These are phyloP conservation scores for Lymantria monacha DNA, from an alignment of 2,888 invertebrate species.

Conservation along the genomic window DNA sequence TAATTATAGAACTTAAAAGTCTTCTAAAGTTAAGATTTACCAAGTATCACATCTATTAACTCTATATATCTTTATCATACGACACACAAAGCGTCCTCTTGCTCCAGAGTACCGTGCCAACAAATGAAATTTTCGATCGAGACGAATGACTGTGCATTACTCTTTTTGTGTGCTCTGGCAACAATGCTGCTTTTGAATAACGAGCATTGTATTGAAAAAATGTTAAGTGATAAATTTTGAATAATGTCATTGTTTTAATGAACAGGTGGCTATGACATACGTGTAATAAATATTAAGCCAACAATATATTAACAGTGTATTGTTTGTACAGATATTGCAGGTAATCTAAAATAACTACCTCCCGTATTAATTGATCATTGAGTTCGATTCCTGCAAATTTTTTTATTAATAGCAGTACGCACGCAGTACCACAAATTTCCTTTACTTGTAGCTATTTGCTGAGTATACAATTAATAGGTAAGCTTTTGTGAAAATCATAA, in stretches of 20 bases:
- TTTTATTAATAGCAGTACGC: too few species aligned
- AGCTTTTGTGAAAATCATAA: too few species aligned
- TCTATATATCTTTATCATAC: conserved; percentile 47
- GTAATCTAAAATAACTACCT: too few species aligned
- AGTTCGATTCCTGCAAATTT: too few species aligned
- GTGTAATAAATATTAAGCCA: too few species aligned
- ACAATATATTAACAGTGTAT: too few species aligned
- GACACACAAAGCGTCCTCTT: conserved; percentile 53
- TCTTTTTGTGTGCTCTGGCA: conserved; percentile 61
- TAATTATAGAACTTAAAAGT: too few species aligned
- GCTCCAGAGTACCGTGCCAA: conserved; percentile 51
- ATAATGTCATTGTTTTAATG: conserved; percentile 15
- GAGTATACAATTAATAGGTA: too few species aligned
- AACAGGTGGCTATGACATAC: not conserved
- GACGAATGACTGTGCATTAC: conserved; percentile 67
- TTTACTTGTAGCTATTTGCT: too few species aligned
- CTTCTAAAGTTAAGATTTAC: not conserved
- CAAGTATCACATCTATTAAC: conserved; percentile 40
- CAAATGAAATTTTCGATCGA: conserved; percentile 74
- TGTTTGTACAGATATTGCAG: too few species aligned
- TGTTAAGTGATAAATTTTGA: conserved; percentile 2
- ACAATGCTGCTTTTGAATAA: conserved; percentile 54
- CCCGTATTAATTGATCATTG: too few species aligned
- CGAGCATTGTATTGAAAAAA: conserved; percentile 46
- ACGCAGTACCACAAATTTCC: too few species aligned